These are phyloP conservation scores for Ibycter americanus DNA, from an alignment of 2,797 vertebrate species.

Conservation along the genomic window DNA sequence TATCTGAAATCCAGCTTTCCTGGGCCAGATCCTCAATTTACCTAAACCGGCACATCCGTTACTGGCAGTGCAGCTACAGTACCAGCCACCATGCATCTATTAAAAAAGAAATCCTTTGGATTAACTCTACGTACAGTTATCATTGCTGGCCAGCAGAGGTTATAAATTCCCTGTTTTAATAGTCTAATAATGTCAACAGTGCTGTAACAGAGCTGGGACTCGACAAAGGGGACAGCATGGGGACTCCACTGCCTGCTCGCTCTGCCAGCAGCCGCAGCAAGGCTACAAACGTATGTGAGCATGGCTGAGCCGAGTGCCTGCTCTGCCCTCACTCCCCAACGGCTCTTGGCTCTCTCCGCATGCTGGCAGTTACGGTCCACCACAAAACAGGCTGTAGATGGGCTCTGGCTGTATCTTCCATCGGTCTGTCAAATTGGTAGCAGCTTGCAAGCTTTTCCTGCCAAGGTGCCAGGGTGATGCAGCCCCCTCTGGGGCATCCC, in stretches of 20 bases:
- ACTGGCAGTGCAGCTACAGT: background rate
- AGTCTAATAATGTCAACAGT: background rate
- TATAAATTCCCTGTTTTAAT: background rate
- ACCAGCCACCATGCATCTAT: background rate
- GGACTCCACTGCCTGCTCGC: background rate
- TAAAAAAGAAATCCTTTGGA: background rate
- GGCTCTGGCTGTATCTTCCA: background rate
- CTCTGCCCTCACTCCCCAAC: background rate
- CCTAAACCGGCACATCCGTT: background rate
- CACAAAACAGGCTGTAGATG: background rate
- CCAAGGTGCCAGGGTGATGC: background rate
- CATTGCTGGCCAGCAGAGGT: background rate
- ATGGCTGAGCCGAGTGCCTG: background rate
- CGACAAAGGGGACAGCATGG: background rate
- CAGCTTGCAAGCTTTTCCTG: background rate
- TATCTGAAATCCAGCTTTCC: background rate
- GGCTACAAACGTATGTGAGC: background rate
- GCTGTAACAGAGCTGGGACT: background rate
- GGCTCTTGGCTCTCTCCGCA: background rate
- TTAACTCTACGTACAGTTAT: background rate
- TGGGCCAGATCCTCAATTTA: background rate
- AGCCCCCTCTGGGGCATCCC: rapidly evolving
- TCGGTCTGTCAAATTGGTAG: background rate
- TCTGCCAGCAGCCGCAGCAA: background rate
- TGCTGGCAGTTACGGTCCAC: background rate